Evolutionary conservation across 2,888 invertebrate species (phyloP).

Genomic region (Volucella inflata): DNA sequence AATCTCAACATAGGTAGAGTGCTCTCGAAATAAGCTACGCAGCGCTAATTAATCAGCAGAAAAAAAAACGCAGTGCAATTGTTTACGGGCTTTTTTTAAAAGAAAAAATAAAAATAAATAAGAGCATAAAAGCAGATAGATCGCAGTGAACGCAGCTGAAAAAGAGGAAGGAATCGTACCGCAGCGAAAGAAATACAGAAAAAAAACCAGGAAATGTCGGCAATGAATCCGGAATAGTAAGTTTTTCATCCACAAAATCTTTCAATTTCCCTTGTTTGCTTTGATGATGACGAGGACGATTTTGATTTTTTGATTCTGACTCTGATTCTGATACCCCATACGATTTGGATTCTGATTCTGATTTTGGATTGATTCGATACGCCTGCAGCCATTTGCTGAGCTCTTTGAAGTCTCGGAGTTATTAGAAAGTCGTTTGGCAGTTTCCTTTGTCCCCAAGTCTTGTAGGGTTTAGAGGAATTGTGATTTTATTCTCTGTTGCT

Average conservation of each 20-base stretch:
- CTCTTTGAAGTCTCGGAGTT: conserved; percentile 22
- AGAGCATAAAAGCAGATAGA: conserved; percentile 68
- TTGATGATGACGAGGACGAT: conserved; percentile 23
- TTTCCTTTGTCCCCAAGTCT: conserved; percentile 53
- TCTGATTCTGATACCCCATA: too few species aligned
- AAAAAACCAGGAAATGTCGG: conserved; percentile 82
- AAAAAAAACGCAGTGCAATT: conserved; percentile 76
- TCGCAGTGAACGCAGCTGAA: conserved; percentile 49
- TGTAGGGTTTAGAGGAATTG: conserved; percentile 19
- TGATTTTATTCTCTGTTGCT: conserved; percentile 21
- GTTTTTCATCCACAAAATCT: conserved; percentile 79
- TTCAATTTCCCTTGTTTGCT: conserved; percentile 30
- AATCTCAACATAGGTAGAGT: conserved; percentile 69
- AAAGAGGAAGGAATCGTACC: conserved; percentile 64
- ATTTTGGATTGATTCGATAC: too few species aligned
- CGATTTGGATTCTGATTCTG: too few species aligned
- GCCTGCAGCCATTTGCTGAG: background rate
- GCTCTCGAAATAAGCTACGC: conserved; percentile 25
- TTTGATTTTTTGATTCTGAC: background rate
- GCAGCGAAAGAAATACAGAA: conserved; percentile 54
- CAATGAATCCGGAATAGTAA: conserved; percentile 94
- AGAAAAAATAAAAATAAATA: conserved; percentile 71
- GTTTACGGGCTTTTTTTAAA: conserved; percentile 76
- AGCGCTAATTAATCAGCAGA: conserved; percentile 38
- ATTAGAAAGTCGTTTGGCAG: conserved; percentile 60